Evolutionary conservation across 2,113 vertebrate genomes (phyloP), one percentile per base, ranked within the genome.

Genomic region (Zootoca vivipara): DNA sequence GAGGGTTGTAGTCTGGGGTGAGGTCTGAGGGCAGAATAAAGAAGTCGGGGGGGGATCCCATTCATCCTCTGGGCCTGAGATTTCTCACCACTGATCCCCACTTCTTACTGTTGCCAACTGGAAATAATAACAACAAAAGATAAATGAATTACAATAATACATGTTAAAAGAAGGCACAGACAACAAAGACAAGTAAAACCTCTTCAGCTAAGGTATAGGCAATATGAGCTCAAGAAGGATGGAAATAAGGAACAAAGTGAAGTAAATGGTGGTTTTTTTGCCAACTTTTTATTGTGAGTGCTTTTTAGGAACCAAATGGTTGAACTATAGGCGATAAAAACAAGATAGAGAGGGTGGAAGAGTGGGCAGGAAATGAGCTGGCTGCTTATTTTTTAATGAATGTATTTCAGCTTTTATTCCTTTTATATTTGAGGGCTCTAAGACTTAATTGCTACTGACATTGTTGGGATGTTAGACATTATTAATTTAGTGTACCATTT

Each of bases 201-300:
- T 93, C 40, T 88, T 30, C 82, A 9, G 62, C 38, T 33, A 10
- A 65, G n/a, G 83, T 38, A 52, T 1, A 90, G 75, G 24, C 72
- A 56, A 6, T 28, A 70, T 33, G 22, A 15, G 22, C 22, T 82
- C 26, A 62, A 73, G 8, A 85, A 62, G 2, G 65, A 87, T 87
- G 35, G 3, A 38, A 90, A 93, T 13, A 28, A 40, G 82, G 62
- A 84, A 80, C 87, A 8, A 89, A 90, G 24, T 24, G 77, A 42
- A 79, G 16, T 5, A 35, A 2, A 52, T 52, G 1, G 1, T 52
- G 1, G 1, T 75, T 90, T 92, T 52, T 7, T 83, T 56, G 35
- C 7, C 84, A 67, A 79, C 72, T 1, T 91, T 42, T 3, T 42
- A 6, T 74, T 26, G 7, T 83, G 91, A 87, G 86, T 90, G 26